Evolutionary conservation across 2,797 vertebrate species (phyloP), one percentile per base, ranked within the genome.

Genomic region (Catamblyrhynchus diadema): DNA sequence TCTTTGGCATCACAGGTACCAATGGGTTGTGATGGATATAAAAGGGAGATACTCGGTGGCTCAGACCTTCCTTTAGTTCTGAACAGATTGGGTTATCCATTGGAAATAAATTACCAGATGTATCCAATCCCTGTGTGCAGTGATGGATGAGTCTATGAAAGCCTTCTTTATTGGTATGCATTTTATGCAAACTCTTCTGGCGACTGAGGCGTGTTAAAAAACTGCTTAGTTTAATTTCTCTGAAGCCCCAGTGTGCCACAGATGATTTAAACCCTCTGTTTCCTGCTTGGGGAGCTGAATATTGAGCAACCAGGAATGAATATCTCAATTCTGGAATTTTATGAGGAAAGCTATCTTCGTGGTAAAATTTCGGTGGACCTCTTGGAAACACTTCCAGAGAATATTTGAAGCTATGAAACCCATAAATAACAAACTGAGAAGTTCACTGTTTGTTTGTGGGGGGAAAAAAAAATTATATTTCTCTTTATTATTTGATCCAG

Each of bases 121-220:
- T 70, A 73, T 93, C 73, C 87, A 86, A 81, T 72, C 73, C 48
- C 51, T 57, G 24, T 53, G 79, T 62, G 48, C 60, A 70, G 5
- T 90, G 93, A 96, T 93, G 93, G 93, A 94, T 90, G 91, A 71
- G 90, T 37, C 66, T 79, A n/a, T 75, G 86, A 93, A 91, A 96
- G 66, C 67, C 48, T 73, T 82, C 67, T 23, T 92, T 94, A 91
- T 60, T 89, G 79, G 84, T 47, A 89, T 92, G 72, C 83, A 84
- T 90, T 92, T 86, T 77, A 90, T 81, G 73, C 85, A 88, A 93
- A 80, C 42, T 75, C 50, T 90, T 90, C 67, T 84, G 93, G 93
- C 1, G 1, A 91, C 47, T 7, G 77, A 89, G 27, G 48, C 35
- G 0, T 57, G 85, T 90, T 81, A 59, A 84, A 83, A 91, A 94